Base-by-base conservation (phyloP, 1,140 invertebrate species). In the Drosophila ohnishii region DNA sequence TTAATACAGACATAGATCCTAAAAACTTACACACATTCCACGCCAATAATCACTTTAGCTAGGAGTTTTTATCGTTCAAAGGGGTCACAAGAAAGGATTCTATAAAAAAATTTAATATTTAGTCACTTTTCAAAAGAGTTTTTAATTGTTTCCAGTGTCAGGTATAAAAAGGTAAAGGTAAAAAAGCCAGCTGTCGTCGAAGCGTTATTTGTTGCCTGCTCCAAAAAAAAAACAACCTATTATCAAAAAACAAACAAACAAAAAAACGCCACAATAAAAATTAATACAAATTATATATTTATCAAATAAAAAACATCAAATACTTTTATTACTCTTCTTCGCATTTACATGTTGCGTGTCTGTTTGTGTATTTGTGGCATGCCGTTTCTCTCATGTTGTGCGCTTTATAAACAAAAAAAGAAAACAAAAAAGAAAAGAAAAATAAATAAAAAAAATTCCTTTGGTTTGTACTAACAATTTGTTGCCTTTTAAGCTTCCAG, bases 401-500 rank as follows among this genome's bases (percentile, higher is more conserved):
- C 72, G 84, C 83, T 82, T 79, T 79, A 73, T 56, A 60, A 19
- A 13, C 5, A 40, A 25, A 59, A 69, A 56, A 60, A 19, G 22
- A 32, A 22, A 37, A 62, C 34, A 48, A 30, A 44, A 10, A 19
- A 42, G 4, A 42, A 60, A 32, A 22, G 34, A 42, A n/a, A 61
- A 61, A 39, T 28, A 51, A 51, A 65, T 22, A 34, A 60, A 62
- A 11, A 40, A 44, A 70, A 48, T 60, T 51, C 7, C 48, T 69
- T 71, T 55, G 55, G 65, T 77, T 84, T 42, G 45, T 87, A 88
- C 84, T 87, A 87, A 87, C 84, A 77, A 80, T 78, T 83, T 56
- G 64, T 80, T 88, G 84, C 84, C 58, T 87, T 71, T 80, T 75
- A 84, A 88, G 84, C 84, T 88, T 88, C 50, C 45, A 71, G 84